Percentiles rank a stretch among this genome's conserved stretches.
These are phyloP conservation scores for Chloroceryle inda DNA, from an alignment of 2,797 vertebrate species.

Conservation along the genomic window DNA sequence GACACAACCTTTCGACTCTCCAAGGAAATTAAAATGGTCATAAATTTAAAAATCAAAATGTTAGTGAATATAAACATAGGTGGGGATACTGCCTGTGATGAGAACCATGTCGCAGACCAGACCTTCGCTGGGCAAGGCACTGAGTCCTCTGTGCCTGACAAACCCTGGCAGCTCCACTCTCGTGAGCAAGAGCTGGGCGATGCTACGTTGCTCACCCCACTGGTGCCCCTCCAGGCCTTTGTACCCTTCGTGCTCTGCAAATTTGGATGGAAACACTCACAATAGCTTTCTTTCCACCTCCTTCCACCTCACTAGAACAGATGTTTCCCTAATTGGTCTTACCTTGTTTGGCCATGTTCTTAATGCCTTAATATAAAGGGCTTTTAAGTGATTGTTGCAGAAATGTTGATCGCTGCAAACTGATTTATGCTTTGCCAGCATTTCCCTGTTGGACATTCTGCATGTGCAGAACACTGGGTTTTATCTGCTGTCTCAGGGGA, in stretches of 20 bases:
- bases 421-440: background rate
- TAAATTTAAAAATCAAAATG: background rate
- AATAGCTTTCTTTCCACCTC: background rate
- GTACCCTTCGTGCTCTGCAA: background rate
- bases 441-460: background rate
- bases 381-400: background rate
- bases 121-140: background rate
- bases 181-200: too few species aligned
- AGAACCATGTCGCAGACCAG: background rate
- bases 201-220: background rate
- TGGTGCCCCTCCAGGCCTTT: background rate
- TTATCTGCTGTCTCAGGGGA: background rate
- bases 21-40: constrained; percentile 30
- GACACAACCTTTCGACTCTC: background rate
- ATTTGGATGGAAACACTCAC: background rate
- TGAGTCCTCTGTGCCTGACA: background rate
- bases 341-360: background rate
- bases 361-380: background rate
- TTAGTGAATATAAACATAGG: rapidly evolving
- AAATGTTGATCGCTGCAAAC: background rate
- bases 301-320: background rate
- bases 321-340: background rate
- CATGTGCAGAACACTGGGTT: rapidly evolving
- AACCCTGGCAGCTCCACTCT: background rate
- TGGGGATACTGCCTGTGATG: background rate